These are phyloP conservation scores for Oscheius myriophilus DNA, from an alignment of 2,888 invertebrate species.

Conservation along the genomic window DNA sequence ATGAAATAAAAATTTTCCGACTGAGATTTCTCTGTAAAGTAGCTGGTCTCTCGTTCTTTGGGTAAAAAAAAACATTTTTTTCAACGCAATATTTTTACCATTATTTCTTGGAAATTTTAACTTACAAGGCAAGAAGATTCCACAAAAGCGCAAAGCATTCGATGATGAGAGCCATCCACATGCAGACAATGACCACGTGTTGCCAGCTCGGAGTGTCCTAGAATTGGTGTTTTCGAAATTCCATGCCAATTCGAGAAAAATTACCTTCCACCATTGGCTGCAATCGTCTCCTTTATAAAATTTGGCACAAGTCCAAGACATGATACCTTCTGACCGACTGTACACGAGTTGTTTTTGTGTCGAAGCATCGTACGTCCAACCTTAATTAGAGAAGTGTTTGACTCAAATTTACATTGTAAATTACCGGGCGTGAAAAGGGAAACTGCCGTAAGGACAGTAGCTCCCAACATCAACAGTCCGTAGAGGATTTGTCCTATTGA, in stretches of 20 bases:
- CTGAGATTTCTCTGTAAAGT: no score
- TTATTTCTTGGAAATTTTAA: not conserved
- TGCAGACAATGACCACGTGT: conserved; percentile 27
- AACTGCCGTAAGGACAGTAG: conserved; percentile 41
- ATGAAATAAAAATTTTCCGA: no score
- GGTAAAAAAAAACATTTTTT: no score
- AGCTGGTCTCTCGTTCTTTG: no score
- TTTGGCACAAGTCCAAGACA: conserved; percentile 32
- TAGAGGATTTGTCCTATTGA: conserved; percentile 51
- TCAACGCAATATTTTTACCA: not conserved
- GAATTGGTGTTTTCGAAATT: not conserved
- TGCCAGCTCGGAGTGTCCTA: conserved; percentile 28
- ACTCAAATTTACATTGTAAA: not conserved
- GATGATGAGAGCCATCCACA: conserved; percentile 30
- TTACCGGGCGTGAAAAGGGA: conserved; percentile 51
- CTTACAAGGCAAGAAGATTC: conserved; percentile 26
- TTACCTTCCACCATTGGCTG: conserved; percentile 30
- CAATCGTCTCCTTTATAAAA: conserved; percentile 20
- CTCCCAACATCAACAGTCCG: conserved; percentile 46
- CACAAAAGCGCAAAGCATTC: conserved; percentile 17
- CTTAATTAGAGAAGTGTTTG: conserved; percentile 1
- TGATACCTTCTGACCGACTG: conserved; percentile 22
- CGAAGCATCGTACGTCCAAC: conserved; percentile 23
- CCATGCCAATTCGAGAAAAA: not conserved
- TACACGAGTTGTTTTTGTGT: conserved; percentile 6